These are phyloP conservation scores for Notolepis coatsorum DNA, from an alignment of 2,797 vertebrate genomes.

Conservation along the genomic window DNA sequence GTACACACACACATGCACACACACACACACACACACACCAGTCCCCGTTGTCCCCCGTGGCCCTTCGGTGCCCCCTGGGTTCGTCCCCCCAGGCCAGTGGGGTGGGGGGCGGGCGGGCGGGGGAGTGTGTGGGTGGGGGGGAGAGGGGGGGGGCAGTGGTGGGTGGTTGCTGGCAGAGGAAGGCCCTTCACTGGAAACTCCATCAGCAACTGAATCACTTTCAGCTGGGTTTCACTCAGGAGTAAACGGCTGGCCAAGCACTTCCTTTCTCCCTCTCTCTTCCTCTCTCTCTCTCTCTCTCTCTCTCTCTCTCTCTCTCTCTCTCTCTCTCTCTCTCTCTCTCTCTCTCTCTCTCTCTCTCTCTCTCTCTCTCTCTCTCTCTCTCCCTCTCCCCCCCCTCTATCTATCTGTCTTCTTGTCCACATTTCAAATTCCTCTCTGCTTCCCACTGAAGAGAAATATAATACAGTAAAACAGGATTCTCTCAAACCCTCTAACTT, in stretches of 20 bases:
- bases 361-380: no score
- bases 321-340: not conserved
- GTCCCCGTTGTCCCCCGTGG: constrained; percentile 65
- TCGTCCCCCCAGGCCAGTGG: constrained; percentile 56
- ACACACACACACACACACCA: constrained; percentile 65
- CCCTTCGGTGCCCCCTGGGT: constrained; percentile 70
- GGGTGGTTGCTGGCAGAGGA: constrained; percentile 76
- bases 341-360: constrained; percentile 4
- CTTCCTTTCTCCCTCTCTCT: constrained; percentile 33
- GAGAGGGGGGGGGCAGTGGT: constrained; percentile 61
- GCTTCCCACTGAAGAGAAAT: no score
- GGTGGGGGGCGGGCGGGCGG: constrained; percentile 61
- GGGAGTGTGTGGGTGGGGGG: no score
- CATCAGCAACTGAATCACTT: constrained; percentile 82
- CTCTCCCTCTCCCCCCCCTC: no score
- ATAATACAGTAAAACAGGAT: no score
- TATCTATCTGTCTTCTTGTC: not conserved
- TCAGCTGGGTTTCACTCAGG: constrained; percentile 67
- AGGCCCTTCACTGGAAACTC: constrained; percentile 89
- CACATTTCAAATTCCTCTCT: constrained; percentile 28
- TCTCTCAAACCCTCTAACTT: no score
- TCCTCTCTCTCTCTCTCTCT: constrained; percentile 25
- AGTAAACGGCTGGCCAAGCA: constrained; percentile 53
- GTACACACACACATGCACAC: no score
- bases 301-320: constrained; percentile 20